These are phyloP conservation scores for Melangyna quadrimaculata DNA, from an alignment of 2,888 invertebrate species.

Conservation along the genomic window DNA sequence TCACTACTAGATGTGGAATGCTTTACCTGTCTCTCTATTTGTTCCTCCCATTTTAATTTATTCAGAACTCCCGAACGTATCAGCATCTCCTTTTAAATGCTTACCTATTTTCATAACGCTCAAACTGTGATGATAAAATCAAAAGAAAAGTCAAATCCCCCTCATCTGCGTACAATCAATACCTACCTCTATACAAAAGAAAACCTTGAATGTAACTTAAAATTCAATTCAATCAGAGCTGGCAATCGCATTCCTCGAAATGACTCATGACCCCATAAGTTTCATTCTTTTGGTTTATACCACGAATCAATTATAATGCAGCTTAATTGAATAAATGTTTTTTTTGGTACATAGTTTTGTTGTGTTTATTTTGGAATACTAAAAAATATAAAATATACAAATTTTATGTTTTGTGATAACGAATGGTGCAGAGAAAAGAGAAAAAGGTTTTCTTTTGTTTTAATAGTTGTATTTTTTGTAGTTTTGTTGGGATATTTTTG, in stretches of 20 bases:
- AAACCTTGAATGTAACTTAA: not conserved
- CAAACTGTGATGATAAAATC: not conserved
- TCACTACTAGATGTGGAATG: too few species aligned
- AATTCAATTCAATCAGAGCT: not conserved
- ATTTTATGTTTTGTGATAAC: slow-evolving; percentile 68
- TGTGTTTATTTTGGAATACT: slow-evolving; percentile 71
- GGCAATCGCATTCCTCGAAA: not conserved
- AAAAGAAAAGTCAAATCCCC: not conserved
- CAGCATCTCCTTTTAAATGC: not conserved
- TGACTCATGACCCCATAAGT: slow-evolving; percentile 12
- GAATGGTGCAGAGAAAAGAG: slow-evolving; percentile 65
- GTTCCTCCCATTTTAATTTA: too few species aligned
- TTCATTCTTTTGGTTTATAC: not conserved
- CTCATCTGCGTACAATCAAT: not conserved
- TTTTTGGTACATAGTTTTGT: slow-evolving; percentile 69
- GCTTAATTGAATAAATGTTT: not conserved
- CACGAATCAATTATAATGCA: not conserved
- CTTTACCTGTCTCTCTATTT: too few species aligned
- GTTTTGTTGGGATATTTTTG: slow-evolving; percentile 9
- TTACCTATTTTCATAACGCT: not conserved
- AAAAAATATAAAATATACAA: slow-evolving; percentile 72
- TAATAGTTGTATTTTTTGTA: slow-evolving; percentile 1
- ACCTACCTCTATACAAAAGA: not conserved
- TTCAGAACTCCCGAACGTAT: too few species aligned
- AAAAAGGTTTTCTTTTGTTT: not conserved